Evolutionary conservation across 2,113 vertebrate genomes (phyloP).

Genomic region (Gallinago undulata): DNA sequence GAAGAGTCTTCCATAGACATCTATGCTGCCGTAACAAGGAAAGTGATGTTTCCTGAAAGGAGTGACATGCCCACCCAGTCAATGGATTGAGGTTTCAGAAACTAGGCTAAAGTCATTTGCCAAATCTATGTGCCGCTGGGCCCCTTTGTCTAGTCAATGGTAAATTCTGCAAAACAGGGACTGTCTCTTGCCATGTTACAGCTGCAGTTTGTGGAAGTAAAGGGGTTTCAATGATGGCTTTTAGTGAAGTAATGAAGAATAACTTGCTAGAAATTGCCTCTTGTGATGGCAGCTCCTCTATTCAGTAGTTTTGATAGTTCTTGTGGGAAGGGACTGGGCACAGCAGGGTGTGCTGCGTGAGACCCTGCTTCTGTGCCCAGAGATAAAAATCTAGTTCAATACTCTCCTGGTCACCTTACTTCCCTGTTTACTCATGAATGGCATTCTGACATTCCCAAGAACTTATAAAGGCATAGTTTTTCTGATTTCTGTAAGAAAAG

Average conservation of each 20-base stretch:
- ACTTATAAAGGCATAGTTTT: background rate
- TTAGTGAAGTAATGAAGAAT: background rate
- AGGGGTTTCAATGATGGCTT: background rate
- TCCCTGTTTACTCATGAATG: background rate
- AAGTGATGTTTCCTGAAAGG: background rate
- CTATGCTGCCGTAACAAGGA: background rate
- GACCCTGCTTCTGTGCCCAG: background rate
- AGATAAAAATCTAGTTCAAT: background rate
- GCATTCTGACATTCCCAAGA: background rate
- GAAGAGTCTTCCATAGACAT: background rate
- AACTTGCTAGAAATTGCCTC: background rate
- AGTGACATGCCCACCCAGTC: background rate
- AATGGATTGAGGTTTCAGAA: background rate
- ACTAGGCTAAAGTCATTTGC: background rate
- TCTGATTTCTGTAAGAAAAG: background rate
- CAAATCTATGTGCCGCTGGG: background rate
- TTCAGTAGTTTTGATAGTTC: accelerated
- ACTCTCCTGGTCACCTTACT: background rate
- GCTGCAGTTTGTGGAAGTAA: accelerated
- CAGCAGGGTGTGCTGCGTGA: background rate
- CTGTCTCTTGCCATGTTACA: background rate
- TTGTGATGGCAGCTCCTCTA: background rate
- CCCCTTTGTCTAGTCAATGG: background rate
- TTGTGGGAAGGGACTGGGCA: background rate
- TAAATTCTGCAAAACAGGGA: background rate